Conservation (phyloP, 2,113 vertebrate genomes). For the Nymphicus hollandicus region DNA sequence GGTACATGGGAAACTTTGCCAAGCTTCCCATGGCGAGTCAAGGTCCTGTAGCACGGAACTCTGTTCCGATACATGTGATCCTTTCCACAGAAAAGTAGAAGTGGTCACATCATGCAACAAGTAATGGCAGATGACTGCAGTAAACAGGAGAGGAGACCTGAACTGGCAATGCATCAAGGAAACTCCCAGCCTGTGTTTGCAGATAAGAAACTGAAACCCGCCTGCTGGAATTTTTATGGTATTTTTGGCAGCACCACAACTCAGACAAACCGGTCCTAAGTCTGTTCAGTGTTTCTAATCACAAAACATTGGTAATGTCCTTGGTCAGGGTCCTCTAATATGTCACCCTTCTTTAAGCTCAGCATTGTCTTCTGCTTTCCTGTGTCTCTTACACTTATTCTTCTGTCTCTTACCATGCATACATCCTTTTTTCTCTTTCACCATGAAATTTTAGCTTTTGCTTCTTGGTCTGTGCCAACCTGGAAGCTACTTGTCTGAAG, state of each 20-base stretch:
- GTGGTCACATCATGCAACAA: rapidly evolving
- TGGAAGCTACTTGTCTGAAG: not conserved
- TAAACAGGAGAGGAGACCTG: not conserved
- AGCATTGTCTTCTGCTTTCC: not conserved
- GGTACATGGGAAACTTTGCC: not conserved
- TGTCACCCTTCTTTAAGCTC: not conserved
- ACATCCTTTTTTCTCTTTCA: not conserved
- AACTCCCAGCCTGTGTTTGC: not conserved
- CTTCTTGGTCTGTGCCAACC: not conserved
- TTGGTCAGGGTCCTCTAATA: not conserved
- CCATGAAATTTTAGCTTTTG: not conserved
- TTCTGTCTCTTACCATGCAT: not conserved
- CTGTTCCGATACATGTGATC: not conserved
- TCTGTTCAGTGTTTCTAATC: not conserved
- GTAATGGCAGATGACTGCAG: not conserved
- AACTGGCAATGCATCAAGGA: not conserved
- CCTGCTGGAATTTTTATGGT: not conserved
- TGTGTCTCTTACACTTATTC: not conserved
- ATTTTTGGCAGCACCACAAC: not conserved
- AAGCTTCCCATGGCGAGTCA: rapidly evolving
- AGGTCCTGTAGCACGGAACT: not conserved
- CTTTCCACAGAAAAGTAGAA: not conserved
- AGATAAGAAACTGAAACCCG: not conserved
- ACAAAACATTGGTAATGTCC: not conserved
- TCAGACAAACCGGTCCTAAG: not conserved